Base-by-base conservation (phyloP, 2,113 vertebrate genomes). In the Craseonycteris thonglongyai region DNA sequence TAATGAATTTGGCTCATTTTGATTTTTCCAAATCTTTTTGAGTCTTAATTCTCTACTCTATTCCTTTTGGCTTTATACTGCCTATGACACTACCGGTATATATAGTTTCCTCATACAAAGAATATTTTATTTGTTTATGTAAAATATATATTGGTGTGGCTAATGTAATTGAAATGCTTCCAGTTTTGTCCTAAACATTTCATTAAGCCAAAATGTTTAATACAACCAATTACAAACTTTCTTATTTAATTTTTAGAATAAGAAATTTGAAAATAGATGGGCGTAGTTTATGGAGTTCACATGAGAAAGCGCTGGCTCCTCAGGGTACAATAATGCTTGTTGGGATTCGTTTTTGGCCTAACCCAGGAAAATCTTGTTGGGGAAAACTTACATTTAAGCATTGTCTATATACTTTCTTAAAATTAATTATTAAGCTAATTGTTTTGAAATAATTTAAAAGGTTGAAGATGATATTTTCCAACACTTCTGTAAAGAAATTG, bases 401-500 rank as follows among this genome's bases (percentile, higher is more conserved):
- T 14, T 83, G 3, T 74, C 74, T 93, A 0, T 94, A 26, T 88
- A 71, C 19, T 72, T 88, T 83, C 72, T 84, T 69, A 51, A 91
- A 95, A 30, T 45, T 85, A 42, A 18, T 76, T 80, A 51, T 65
- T 90, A 90, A 95, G 88, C 42, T 33, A 59, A 1, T 93, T 96
- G 28, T 90, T 92, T 87, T 78, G 22, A 95, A 91, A 96, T 95
- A 54, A 88, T 88, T 95, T 96, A 38, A 56, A 96, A 99, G 99
- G 98, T 98, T 49, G 99, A 99, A 97, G 99, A 99, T 96, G 38
- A 33, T 83, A 98, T 99, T 96, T 99, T 99, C 98, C 95, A 2
- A 71, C 98, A 99, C 35, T 99, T 99, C 98, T 99, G 99, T 97
- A 98, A 98, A 95, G 99, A 99, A 98, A 99, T 99, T 24, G 99